Conservation (phyloP, 2,797 vertebrate species). For the Buphagus erythrorhynchus region DNA sequence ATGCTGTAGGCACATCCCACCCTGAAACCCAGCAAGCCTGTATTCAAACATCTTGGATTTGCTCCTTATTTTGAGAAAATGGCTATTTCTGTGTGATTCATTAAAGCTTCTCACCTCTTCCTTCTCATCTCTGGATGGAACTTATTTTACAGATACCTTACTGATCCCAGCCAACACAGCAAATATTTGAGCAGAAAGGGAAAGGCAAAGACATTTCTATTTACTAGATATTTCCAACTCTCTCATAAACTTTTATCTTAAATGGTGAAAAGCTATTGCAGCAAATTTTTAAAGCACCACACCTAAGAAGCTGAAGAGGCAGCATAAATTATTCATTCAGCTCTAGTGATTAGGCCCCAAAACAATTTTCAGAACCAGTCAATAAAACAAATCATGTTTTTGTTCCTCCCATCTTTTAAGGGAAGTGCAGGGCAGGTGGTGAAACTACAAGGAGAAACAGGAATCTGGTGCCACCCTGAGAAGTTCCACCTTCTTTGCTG, state of each 20-base stretch:
- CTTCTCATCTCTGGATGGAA: background rate
- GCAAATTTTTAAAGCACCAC: background rate
- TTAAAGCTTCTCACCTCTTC: background rate
- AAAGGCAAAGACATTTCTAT: background rate
- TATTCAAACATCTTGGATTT: constrained; percentile 14
- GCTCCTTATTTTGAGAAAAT: constrained; percentile 21
- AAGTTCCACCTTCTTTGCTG: background rate
- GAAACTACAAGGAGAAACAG: background rate
- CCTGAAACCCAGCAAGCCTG: background rate
- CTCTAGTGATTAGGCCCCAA: background rate
- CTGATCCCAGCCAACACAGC: background rate
- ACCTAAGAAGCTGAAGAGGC: background rate
- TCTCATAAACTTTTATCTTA: background rate
- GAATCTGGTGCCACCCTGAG: background rate
- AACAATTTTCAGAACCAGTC: background rate
- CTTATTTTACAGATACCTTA: constrained; percentile 34
- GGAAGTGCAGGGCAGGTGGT: background rate
- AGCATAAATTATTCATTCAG: background rate
- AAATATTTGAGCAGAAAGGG: background rate
- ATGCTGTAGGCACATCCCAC: constrained; percentile 2
- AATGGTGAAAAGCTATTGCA: background rate
- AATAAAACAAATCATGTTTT: background rate
- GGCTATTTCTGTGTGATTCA: constrained; percentile 31
- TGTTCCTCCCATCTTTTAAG: background rate
- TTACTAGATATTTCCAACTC: background rate